A percentile compares a stretch with the other conserved stretches of the same genome.
Evolutionary conservation across 2,888 invertebrate genomes (phyloP).

Genomic region (Protophormia terraenovae): DNA sequence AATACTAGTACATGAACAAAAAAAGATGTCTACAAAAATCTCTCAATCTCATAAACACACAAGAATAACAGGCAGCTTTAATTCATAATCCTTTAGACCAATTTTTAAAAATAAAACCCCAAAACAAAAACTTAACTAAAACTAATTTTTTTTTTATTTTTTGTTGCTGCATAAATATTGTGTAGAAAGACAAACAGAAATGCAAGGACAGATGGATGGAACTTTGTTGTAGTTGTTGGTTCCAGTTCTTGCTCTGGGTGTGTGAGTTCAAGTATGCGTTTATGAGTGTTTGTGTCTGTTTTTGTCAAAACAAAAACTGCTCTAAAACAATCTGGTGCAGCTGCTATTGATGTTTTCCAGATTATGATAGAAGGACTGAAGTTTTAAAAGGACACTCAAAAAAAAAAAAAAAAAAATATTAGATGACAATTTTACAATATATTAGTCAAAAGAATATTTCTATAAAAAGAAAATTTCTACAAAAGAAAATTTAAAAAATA

Average conservation of each 20-base stretch:
- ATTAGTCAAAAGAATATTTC: background rate
- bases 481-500: too few species aligned
- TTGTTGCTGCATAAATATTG: background rate
- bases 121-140: background rate
- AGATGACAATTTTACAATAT: background rate
- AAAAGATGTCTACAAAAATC: slow-evolving; percentile 13
- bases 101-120: background rate
- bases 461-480: background rate
- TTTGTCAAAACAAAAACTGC: background rate
- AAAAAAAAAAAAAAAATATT: background rate
- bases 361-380: background rate
- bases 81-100: slow-evolving; percentile 8
- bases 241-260: background rate
- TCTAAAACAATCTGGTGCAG: slow-evolving; percentile 3
- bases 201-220: background rate
- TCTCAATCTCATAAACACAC: background rate
- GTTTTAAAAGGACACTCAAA: background rate
- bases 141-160: background rate
- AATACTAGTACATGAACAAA: background rate
- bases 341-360: background rate
- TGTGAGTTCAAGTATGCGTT: background rate
- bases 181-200: background rate
- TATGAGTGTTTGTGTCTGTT: background rate
- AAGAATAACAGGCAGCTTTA: background rate
- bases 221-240: background rate